phyloP scores from a whole-genome alignment of 2,888 invertebrate genomes.

The Caenorhabditis angaria region DNA sequence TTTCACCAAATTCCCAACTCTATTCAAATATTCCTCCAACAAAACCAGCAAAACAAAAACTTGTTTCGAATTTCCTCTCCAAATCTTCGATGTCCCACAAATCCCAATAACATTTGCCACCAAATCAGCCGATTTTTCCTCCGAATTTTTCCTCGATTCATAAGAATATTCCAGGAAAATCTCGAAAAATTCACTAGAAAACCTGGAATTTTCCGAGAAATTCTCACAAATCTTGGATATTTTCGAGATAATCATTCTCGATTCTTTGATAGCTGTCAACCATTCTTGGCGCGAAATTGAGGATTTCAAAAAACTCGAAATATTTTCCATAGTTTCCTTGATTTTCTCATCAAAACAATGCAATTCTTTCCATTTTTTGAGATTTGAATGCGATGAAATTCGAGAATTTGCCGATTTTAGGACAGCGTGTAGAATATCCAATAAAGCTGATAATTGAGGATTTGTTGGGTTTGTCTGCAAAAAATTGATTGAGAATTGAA shows the following conservation, averaged over 20 bases:
- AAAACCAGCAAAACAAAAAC: conserved; percentile 14
- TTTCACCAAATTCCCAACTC: background rate
- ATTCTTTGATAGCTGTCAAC: conserved; percentile 1
- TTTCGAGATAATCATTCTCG: conserved; percentile 12
- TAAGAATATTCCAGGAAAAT: conserved; percentile 17
- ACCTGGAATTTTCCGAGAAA: background rate
- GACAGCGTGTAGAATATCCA: conserved; percentile 18
- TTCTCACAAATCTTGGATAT: conserved; percentile 18
- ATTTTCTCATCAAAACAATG: background rate
- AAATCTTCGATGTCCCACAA: conserved; percentile 15
- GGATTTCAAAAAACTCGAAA: background rate
- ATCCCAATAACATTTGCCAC: conserved; percentile 6
- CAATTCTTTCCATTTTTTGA: conserved; percentile 11
- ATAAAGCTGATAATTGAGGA: conserved; percentile 27
- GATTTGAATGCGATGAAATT: background rate
- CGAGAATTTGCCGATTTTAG: conserved; percentile 10
- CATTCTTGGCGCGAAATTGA: conserved; percentile 9
- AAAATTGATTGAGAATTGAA: background rate
- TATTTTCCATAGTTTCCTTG: background rate
- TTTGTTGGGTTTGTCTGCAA: conserved; percentile 1
- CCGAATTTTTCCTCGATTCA: background rate
- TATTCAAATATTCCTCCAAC: conserved; percentile 17
- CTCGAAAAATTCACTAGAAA: conserved; percentile 3
- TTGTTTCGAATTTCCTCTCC: background rate
- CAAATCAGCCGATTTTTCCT: background rate